Evolutionary conservation across 37 sponge, comb jelly and placozoan species (phyloP).

Genomic region (Hormiphora californensis): DNA sequence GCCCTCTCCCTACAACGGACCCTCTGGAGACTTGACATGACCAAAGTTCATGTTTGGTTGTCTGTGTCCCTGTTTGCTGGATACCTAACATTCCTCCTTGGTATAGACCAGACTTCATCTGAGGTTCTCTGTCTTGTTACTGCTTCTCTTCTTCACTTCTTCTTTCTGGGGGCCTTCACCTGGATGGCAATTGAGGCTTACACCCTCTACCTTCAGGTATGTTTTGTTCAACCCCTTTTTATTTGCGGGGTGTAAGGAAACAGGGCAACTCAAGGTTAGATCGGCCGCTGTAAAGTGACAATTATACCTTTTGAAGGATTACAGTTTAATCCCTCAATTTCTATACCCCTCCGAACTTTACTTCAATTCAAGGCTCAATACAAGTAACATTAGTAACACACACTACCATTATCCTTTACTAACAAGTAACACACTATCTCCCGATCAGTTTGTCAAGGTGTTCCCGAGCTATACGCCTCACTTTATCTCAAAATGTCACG

Average conservation of each 20-base stretch:
- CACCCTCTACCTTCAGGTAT: constrained; percentile 42
- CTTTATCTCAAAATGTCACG: constrained; percentile 27
- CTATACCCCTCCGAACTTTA: no score
- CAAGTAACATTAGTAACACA: no score
- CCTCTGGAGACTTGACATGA: constrained; percentile 54
- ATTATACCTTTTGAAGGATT: no score
- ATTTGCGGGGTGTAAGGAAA: no score
- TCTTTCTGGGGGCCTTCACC: background rate
- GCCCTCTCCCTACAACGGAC: constrained; percentile 37
- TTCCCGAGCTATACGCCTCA: constrained; percentile 45
- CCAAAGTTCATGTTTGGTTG: constrained; percentile 27
- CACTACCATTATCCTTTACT: no score
- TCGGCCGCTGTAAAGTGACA: no score
- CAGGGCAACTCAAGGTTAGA: no score
- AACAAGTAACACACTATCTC: no score
- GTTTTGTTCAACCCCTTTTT: no score
- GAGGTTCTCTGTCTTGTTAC: background rate
- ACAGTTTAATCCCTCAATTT: no score
- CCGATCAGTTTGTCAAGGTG: constrained; percentile 38
- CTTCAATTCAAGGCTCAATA: no score
- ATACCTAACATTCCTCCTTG: constrained; percentile 10
- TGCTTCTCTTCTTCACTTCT: constrained; percentile 12
- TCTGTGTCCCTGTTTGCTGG: constrained; percentile 45
- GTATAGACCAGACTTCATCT: constrained; percentile 38
- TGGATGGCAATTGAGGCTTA: constrained; percentile 54